Percentiles rank a stretch among this genome's conserved stretches.
phyloP scores from a whole-genome alignment of 2,888 invertebrate genomes.

The Ophion ventricosus region DNA sequence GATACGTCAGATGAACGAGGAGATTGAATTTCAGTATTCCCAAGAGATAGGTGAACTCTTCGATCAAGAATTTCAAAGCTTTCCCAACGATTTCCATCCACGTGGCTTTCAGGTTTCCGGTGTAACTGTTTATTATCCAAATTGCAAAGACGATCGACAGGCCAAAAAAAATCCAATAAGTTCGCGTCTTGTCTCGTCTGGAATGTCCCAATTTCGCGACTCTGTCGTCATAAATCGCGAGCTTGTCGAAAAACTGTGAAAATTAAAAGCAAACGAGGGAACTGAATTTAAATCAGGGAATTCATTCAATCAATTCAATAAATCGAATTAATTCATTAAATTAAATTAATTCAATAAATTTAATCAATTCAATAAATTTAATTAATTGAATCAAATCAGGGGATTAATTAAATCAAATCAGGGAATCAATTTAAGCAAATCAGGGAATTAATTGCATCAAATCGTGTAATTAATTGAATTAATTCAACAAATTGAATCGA shows the following conservation, averaged over 20 bases:
- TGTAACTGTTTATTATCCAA: background rate
- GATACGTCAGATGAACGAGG: constrained; percentile 54
- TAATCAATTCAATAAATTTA: too few relatives aligned
- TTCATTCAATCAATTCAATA: background rate
- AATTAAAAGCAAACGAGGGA: background rate
- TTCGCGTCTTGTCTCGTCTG: background rate
- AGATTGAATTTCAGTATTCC: constrained; percentile 14
- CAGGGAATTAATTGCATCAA: too few relatives aligned
- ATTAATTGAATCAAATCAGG: too few relatives aligned
- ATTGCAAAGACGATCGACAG: background rate
- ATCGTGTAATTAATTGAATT: too few relatives aligned
- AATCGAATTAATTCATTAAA: too few relatives aligned
- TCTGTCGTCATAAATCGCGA: constrained; percentile 31
- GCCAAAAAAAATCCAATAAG: constrained; percentile 24
- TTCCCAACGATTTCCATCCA: background rate
- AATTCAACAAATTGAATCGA: too few relatives aligned
- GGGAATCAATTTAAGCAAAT: too few relatives aligned
- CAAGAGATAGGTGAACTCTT: background rate
- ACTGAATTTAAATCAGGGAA: background rate
- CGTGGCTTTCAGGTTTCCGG: background rate
- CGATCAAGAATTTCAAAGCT: background rate
- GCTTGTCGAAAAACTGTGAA: constrained; percentile 42
- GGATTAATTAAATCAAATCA: too few relatives aligned
- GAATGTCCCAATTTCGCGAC: constrained; percentile 33
- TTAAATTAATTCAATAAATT: too few relatives aligned